These are phyloP conservation scores for Hemibagrus guttatus DNA, from an alignment of 2,797 vertebrate species.

Conservation along the genomic window DNA sequence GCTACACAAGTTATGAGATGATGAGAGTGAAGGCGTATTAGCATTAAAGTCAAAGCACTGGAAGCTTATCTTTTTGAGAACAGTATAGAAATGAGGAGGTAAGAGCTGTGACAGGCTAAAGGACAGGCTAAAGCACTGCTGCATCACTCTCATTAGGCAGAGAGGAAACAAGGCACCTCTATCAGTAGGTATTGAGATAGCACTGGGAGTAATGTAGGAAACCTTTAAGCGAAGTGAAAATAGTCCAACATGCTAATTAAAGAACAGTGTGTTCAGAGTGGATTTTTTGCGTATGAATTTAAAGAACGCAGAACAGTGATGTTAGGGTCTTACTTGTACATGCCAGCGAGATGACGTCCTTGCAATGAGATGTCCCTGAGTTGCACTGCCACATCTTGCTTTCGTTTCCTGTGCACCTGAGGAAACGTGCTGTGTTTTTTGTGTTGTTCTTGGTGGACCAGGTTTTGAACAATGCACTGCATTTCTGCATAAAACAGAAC, in stretches of 20 bases:
- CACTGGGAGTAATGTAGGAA: neutral
- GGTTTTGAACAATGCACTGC: conserved; percentile 38
- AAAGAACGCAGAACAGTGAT: neutral
- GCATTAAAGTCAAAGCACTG: neutral
- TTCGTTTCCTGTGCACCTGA: conserved; percentile 56
- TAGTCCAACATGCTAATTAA: neutral
- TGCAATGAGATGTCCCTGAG: neutral
- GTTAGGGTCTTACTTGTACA: conserved; percentile 62
- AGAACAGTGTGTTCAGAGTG: neutral
- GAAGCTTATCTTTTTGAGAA: neutral
- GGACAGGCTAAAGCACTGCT: neutral
- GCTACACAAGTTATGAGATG: neutral
- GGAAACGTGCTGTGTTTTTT: neutral
- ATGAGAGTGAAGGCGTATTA: neutral
- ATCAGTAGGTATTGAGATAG: neutral
- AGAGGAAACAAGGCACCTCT: neutral
- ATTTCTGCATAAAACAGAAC: conserved; percentile 46
- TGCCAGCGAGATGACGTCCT: neutral
- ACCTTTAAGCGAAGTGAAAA: neutral
- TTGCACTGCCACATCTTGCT: conserved; percentile 62
- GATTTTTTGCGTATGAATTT: neutral
- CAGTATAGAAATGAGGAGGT: neutral
- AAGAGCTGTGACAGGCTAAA: neutral
- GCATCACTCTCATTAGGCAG: neutral
- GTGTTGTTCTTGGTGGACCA: accelerated